phyloP scores from a whole-genome alignment of 1,140 invertebrate species.

The Nephotettix cincticeps region DNA sequence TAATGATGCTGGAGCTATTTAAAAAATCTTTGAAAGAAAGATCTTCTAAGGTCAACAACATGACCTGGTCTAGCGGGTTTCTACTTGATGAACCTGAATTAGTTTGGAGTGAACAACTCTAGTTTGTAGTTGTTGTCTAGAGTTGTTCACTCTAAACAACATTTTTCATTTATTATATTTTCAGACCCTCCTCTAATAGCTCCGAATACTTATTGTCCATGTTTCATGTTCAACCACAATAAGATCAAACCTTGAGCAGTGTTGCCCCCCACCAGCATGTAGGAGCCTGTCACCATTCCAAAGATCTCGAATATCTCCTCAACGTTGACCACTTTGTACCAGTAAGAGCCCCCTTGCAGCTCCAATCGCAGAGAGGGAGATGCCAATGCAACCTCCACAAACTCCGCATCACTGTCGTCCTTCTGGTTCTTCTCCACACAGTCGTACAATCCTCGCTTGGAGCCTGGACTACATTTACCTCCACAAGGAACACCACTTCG shows the following conservation, averaged over 20 bases:
- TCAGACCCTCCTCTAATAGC: too few species aligned
- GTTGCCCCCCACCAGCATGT: conserved; percentile 63
- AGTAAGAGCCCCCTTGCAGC: not conserved
- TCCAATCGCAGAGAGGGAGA: not conserved
- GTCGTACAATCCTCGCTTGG: not conserved
- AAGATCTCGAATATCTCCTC: conserved; percentile 53
- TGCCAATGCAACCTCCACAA: not conserved
- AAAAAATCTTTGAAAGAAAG: too few species aligned
- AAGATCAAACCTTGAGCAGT: conserved; percentile 59
- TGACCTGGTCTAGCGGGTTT: too few species aligned
- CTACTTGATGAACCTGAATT: too few species aligned
- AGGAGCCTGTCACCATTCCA: conserved; percentile 49
- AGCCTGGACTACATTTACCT: not conserved
- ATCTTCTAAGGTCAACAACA: too few species aligned
- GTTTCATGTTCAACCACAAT: too few species aligned
- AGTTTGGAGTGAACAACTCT: too few species aligned
- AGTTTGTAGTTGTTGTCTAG: too few species aligned
- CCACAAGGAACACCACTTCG: not conserved
- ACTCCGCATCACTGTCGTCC: not conserved
- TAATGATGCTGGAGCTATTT: too few species aligned
- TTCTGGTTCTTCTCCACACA: not conserved
- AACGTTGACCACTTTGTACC: conserved; percentile 21
- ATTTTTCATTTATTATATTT: too few species aligned
- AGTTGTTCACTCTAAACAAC: too few species aligned
- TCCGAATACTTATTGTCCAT: too few species aligned